Conservation (phyloP, 2,888 invertebrate species). For the Eupelmus urozonus region DNA sequence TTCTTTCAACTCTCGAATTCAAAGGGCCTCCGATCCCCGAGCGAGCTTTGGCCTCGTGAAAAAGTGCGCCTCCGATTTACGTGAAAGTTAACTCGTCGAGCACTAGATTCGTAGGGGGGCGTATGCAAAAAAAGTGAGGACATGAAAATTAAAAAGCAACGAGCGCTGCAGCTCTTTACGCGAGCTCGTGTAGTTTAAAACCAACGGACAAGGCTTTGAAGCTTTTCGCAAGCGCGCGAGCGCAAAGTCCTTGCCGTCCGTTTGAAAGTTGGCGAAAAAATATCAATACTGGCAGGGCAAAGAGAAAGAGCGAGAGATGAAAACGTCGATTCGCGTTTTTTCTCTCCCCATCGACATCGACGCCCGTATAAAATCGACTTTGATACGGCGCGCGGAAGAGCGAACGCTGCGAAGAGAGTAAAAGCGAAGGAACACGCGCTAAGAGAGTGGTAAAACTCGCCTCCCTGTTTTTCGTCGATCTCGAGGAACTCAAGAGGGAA, state of each 20-base stretch:
- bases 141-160: background rate
- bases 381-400: conserved; percentile 11
- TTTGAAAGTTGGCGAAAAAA: conserved; percentile 23
- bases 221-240: background rate
- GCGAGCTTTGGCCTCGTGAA: no score
- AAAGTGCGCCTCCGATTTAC: no score
- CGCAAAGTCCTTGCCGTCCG: background rate
- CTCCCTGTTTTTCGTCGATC: conserved; percentile 44
- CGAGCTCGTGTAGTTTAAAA: background rate
- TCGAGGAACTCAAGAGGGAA: conserved; percentile 50
- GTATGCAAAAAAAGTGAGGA: background rate
- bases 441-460: conserved; percentile 31
- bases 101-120: no score
- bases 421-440: conserved; percentile 17
- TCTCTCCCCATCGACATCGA: background rate
- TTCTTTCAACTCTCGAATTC: no score
- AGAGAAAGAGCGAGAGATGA: conserved; percentile 40
- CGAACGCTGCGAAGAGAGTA: background rate
- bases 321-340: conserved; percentile 33
- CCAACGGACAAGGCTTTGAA: background rate
- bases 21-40: no score
- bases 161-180: no score
- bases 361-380: conserved; percentile 19
- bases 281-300: background rate
- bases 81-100: conserved; percentile 7